Conservation (phyloP, 37 sponge, comb jelly and placozoan species). For the Chondrilla cf. caribensis region DNA sequence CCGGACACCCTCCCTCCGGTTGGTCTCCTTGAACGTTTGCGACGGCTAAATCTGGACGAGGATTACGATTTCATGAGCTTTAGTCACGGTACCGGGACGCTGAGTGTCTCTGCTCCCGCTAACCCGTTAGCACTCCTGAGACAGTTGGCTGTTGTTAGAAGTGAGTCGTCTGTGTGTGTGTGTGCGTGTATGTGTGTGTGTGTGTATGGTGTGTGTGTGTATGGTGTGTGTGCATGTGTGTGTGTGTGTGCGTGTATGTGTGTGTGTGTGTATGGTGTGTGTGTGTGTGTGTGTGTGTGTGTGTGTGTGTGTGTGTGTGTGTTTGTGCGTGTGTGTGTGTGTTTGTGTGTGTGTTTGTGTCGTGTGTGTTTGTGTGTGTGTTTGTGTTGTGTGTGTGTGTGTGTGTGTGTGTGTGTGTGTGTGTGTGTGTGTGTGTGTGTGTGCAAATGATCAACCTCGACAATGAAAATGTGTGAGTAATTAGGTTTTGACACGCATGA, state of each 20-base stretch:
- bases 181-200: not conserved
- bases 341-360: constrained; percentile 18
- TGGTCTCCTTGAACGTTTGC: not conserved
- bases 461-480: too few relatives aligned
- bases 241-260: not conserved
- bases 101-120: constrained; percentile 13
- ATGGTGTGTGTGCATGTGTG: not conserved
- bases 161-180: not conserved
- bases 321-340: not conserved
- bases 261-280: constrained; percentile 3
- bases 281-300: not conserved
- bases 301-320: not conserved
- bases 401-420: constrained; percentile 10
- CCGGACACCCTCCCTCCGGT: not conserved
- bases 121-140: not conserved
- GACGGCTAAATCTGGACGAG: constrained; percentile 12
- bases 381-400: constrained; percentile 10
- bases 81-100: not conserved
- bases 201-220: not conserved
- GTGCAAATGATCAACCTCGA: not conserved
- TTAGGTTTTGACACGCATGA: too few relatives aligned
- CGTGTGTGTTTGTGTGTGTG: too few relatives aligned
- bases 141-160: not conserved
- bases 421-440: constrained; percentile 8
- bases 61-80: constrained; percentile 19